Conservation (phyloP, 2,113 vertebrate genomes). For the Lophura nycthemera region DNA sequence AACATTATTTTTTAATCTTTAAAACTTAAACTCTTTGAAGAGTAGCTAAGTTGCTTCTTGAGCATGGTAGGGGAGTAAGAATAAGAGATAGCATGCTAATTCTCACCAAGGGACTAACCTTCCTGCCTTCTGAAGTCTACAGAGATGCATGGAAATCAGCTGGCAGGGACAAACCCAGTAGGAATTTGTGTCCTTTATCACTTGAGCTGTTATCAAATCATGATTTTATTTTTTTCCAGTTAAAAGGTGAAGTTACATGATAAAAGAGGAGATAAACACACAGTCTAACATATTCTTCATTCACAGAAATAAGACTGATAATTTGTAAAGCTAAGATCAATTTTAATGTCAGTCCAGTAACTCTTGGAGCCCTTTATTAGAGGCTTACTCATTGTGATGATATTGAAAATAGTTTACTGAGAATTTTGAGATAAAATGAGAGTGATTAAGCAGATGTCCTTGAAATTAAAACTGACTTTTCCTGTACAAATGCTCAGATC, state of each 20-base stretch:
- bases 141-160: not conserved
- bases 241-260: not conserved
- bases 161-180: not conserved
- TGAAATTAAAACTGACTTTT: not conserved
- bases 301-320: not conserved
- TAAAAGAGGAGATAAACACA: not conserved
- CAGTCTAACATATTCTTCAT: not conserved
- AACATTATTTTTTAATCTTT: not conserved
- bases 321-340: constrained; percentile 39
- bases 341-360: constrained; percentile 16
- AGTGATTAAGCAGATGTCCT: constrained; percentile 19
- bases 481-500: not conserved
- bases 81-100: not conserved
- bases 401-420: constrained; percentile 15
- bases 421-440: not conserved
- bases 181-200: not conserved
- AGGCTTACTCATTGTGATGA: not conserved
- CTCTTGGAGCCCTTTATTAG: constrained; percentile 34
- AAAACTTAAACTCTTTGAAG: not conserved
- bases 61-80: not conserved
- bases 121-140: not conserved
- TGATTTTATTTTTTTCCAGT: not conserved
- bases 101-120: not conserved
- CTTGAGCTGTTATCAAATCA: not conserved
- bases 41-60: not conserved